phyloP scores from a whole-genome alignment of 2,797 vertebrate genomes.

The Monodelphis domestica region DNA sequence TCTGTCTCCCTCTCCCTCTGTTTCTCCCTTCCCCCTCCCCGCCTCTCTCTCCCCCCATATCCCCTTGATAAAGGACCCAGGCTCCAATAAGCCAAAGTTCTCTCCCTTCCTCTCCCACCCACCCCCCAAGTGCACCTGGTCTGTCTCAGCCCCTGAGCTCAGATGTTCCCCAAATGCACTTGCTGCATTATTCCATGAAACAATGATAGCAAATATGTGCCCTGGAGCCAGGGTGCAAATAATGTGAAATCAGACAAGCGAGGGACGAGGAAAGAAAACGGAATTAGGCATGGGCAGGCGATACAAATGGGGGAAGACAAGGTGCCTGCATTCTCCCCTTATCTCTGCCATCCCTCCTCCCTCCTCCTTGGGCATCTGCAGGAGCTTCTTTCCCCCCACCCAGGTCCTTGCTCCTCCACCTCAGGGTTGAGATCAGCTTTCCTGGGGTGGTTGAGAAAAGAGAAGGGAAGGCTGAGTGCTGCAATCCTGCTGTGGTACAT shows the following conservation, averaged over 20 bases:
- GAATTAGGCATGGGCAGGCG: constrained; percentile 58
- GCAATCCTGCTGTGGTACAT: background rate
- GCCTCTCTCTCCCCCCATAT: background rate
- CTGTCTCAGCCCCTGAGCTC: background rate
- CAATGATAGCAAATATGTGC: constrained; percentile 68
- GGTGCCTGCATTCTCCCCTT: constrained; percentile 21
- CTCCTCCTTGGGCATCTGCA: background rate
- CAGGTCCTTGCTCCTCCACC: background rate
- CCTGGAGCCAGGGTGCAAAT: constrained; percentile 78
- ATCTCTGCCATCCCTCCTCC: background rate
- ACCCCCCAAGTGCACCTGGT: background rate
- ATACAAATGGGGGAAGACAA: constrained; percentile 45
- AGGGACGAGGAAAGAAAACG: constrained; percentile 55
- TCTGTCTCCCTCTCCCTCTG: too few relatives aligned
- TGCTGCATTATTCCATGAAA: constrained; percentile 72
- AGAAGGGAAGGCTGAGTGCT: background rate
- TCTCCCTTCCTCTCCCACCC: background rate
- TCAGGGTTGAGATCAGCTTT: background rate
- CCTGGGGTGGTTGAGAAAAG: background rate
- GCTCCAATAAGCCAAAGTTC: too few relatives aligned
- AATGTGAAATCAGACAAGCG: constrained; percentile 76
- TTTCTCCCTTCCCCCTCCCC: too few relatives aligned
- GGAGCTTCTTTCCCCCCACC: background rate
- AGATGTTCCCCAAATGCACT: background rate
- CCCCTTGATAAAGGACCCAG: background rate